Evolutionary conservation across 2,888 invertebrate genomes (phyloP).

Genomic region (Osmoderma eremita): DNA sequence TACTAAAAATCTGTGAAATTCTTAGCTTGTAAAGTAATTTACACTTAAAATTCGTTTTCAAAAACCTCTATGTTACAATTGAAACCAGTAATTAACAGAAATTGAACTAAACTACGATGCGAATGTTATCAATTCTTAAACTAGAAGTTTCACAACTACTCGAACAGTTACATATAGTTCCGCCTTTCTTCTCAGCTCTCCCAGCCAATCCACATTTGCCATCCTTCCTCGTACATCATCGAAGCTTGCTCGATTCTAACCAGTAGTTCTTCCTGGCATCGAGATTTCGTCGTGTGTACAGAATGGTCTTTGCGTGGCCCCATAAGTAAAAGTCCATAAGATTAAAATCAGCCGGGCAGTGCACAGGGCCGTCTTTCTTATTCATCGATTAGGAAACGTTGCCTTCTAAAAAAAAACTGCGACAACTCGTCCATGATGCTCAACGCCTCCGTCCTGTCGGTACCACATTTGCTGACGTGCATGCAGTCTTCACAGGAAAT

Average conservation of each 20-base stretch:
- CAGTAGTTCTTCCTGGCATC: background rate
- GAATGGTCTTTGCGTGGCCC: background rate
- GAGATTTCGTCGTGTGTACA: background rate
- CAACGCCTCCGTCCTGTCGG: too few species aligned
- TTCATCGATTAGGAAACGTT: background rate
- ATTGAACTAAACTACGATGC: too few species aligned
- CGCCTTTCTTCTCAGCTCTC: background rate
- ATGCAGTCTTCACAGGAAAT: background rate
- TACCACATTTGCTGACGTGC: too few species aligned
- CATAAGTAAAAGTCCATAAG: background rate
- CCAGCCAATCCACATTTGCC: background rate
- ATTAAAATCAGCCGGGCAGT: background rate
- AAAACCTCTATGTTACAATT: too few species aligned
- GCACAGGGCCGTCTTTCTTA: background rate
- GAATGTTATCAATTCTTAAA: too few species aligned
- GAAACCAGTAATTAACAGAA: too few species aligned
- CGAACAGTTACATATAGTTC: too few species aligned
- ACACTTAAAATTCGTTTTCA: background rate
- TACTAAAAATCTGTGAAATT: slow-evolving; percentile 3
- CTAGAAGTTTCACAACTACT: too few species aligned
- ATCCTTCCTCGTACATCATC: background rate
- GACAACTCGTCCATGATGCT: too few species aligned
- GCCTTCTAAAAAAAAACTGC: too few species aligned
- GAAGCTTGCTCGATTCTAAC: background rate
- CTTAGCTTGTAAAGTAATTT: slow-evolving; percentile 1